Percentiles rank a stretch among this genome's conserved stretches.
phyloP scores from a whole-genome alignment of 1,140 invertebrate species.

The Elymnias hypermnestra region DNA sequence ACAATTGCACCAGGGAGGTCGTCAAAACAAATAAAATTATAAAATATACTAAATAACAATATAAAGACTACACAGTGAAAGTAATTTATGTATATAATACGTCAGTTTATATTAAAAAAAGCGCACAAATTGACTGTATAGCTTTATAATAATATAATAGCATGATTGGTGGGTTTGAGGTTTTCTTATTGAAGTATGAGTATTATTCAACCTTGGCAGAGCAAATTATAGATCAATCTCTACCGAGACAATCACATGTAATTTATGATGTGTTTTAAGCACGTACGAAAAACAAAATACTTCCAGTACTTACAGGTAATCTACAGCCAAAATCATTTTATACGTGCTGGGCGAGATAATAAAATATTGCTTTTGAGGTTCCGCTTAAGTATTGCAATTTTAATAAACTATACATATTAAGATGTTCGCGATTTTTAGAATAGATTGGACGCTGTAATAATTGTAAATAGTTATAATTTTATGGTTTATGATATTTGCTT shows the following conservation, averaged over 20 bases:
- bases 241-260: conserved; percentile 14
- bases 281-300: conserved; percentile 15
- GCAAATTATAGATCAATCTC: conserved; percentile 15
- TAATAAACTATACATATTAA: no score
- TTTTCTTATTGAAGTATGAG: neutral
- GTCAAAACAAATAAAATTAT: no score
- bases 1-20: no score
- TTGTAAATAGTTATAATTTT: no score
- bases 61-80: neutral
- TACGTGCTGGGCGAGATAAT: conserved; percentile 7
- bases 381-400: neutral
- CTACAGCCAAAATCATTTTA: conserved; percentile 15
- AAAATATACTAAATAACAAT: no score
- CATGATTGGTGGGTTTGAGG: conserved; percentile 1
- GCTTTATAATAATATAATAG: conserved; percentile 6
- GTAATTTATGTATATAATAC: neutral
- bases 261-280: conserved; percentile 20
- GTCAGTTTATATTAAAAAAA: neutral
- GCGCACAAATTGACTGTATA: conserved; percentile 1
- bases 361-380: conserved; percentile 6
- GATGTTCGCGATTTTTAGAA: no score
- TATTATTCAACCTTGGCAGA: conserved; percentile 12
- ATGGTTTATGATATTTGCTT: no score
- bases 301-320: conserved; percentile 13
- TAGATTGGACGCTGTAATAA: no score